Evolutionary conservation across 2,113 vertebrate species (phyloP).

Genomic region (Leptodactylus fuscus): DNA sequence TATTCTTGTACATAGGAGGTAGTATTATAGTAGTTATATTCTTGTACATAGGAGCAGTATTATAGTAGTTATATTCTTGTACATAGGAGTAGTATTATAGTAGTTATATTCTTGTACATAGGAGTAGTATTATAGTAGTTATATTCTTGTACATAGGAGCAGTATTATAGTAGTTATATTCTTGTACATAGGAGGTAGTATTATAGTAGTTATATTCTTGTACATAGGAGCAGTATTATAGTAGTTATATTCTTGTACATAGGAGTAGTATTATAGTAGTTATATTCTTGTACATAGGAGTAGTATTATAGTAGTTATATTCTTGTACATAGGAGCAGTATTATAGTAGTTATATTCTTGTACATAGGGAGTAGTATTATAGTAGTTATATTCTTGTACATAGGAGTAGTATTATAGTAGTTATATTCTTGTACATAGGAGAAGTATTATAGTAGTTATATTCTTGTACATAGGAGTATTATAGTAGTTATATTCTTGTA

Average conservation of each 20-base stretch:
- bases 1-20: neutral
- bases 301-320: neutral
- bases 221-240: neutral
- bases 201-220: neutral
- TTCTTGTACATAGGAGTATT: neutral
- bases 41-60: neutral
- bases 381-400: constrained; percentile 5
- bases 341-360: constrained; percentile 5
- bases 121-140: neutral
- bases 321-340: neutral
- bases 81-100: neutral
- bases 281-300: neutral
- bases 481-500: neutral
- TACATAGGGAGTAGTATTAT: neutral
- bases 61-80: neutral
- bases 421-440: too few species aligned
- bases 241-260: neutral
- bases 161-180: neutral
- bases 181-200: neutral
- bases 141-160: neutral
- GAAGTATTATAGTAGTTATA: too few species aligned
- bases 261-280: neutral
- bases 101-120: neutral
- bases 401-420: too few species aligned
- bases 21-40: neutral